phyloP scores from a whole-genome alignment of 2,888 invertebrate genomes.

The Phengaris alcon region DNA sequence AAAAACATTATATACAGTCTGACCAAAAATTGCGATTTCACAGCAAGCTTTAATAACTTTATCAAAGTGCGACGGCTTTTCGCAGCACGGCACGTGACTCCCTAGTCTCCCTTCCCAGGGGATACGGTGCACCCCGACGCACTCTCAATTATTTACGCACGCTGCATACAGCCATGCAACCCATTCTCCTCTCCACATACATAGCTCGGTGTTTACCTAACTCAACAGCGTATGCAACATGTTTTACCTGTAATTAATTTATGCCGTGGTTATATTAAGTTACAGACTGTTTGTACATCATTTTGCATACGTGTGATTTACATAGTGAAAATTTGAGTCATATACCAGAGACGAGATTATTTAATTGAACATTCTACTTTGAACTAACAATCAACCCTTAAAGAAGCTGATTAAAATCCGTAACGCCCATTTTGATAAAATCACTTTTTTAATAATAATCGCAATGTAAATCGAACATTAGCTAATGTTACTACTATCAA shows the following conservation, averaged over 20 bases:
- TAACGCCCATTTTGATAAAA: no score
- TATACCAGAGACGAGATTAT: background rate
- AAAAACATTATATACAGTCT: background rate
- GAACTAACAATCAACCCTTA: background rate
- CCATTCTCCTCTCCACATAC: constrained; percentile 33
- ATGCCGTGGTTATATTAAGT: constrained; percentile 1
- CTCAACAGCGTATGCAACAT: background rate
- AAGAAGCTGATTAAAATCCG: background rate
- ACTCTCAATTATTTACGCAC: constrained; percentile 40
- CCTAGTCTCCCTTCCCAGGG: constrained; percentile 36
- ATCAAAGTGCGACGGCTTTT: constrained; percentile 41
- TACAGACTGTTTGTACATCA: background rate
- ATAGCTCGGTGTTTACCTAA: constrained; percentile 8
- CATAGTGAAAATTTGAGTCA: background rate
- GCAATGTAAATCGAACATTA: no score
- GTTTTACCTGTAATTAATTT: constrained; percentile 14
- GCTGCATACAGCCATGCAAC: constrained; percentile 35
- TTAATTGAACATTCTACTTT: background rate
- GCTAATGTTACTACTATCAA: no score
- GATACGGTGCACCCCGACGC: constrained; percentile 31
- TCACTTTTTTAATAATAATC: no score
- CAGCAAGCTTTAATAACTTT: constrained; percentile 42
- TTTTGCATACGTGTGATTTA: background rate
- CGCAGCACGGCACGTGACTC: constrained; percentile 42
- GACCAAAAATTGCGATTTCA: constrained; percentile 40